Base-by-base conservation (phyloP, 2,113 vertebrate genomes). In the Aix galericulata region DNA sequence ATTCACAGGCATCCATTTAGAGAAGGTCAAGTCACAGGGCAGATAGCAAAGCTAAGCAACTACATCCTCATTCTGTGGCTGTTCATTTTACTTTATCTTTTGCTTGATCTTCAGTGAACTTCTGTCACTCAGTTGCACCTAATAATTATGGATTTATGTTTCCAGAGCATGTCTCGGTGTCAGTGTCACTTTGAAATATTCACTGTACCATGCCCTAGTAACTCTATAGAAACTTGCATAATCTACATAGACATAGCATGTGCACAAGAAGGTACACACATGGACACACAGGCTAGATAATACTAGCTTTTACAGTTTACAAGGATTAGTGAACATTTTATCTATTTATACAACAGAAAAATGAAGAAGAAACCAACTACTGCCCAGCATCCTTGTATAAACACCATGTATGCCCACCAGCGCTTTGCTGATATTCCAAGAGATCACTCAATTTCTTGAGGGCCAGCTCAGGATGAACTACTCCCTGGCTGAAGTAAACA, bases 131-230 rank as follows among this genome's bases (percentile, higher is more conserved):
- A 52, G 29, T 15, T 11, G 18, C 64, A 78, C 11, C 21, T 8
- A 81, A 40, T 17, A 84, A 67, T 48, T 55, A 59, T 17, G 32
- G 42, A 46, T 72, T 72, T 32, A 46, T 38, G 59, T 0, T 8
- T 31, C 22, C 72, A 58, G 5, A 82, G 56, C n/a, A 56, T n/a
- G 31, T 50, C 48, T 64, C 52, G 13, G 2, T 34, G n/a, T 21
- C 48, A 42, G 2, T 34, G 31, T 18, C 48, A 38, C 42, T 89
- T 91, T 52, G 13, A 76, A 89, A 87, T 17, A 82, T 26, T 23
- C 34, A 85, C 31, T 32, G 67, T 69, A 18, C 17, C 7, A 8
- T 1, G 0, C 2, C 7, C 13, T 13, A 55, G 21, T 18, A 25
- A 71, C 18, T n/a, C 38, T 77, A 18, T 40, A 32, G 18, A 75